Percentiles rank a stretch among this genome's conserved stretches.
Evolutionary conservation across 2,888 invertebrate genomes (phyloP).

Genomic region (Calameuta filiformis): DNA sequence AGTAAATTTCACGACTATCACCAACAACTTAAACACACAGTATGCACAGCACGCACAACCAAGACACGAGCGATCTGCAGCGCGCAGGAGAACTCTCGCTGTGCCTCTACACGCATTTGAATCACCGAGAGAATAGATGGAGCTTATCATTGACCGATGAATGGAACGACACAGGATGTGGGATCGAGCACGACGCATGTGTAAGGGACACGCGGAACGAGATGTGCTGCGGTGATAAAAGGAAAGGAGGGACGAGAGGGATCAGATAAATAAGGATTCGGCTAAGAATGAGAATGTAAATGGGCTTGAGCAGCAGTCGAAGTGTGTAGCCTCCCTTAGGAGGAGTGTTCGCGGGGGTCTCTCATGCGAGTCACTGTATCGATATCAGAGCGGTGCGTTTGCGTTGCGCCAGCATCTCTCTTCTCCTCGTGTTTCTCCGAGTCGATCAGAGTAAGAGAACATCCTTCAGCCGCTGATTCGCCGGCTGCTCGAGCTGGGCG

Average conservation of each 20-base stretch:
- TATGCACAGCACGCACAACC: background rate
- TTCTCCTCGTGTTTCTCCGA: background rate
- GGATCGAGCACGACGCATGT: too few species aligned
- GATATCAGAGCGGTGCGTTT: background rate
- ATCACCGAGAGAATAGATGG: background rate
- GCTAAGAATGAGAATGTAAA: too few species aligned
- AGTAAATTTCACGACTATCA: background rate
- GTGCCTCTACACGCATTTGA: background rate
- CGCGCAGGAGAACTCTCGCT: background rate
- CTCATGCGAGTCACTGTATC: background rate
- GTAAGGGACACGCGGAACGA: too few species aligned
- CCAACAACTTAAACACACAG: background rate
- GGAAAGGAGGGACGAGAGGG: too few species aligned
- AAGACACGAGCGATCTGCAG: background rate
- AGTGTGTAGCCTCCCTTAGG: too few species aligned
- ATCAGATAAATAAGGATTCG: too few species aligned
- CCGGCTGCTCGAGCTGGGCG: background rate
- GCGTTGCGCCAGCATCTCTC: background rate
- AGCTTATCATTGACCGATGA: background rate
- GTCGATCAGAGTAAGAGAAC: too few species aligned
- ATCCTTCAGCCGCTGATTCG: background rate
- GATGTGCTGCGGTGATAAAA: too few species aligned
- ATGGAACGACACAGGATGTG: too few species aligned
- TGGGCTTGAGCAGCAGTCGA: too few species aligned
- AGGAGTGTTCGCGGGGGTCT: background rate